Conservation (phyloP, 2,888 invertebrate species). For the Metallyticus violacea region DNA sequence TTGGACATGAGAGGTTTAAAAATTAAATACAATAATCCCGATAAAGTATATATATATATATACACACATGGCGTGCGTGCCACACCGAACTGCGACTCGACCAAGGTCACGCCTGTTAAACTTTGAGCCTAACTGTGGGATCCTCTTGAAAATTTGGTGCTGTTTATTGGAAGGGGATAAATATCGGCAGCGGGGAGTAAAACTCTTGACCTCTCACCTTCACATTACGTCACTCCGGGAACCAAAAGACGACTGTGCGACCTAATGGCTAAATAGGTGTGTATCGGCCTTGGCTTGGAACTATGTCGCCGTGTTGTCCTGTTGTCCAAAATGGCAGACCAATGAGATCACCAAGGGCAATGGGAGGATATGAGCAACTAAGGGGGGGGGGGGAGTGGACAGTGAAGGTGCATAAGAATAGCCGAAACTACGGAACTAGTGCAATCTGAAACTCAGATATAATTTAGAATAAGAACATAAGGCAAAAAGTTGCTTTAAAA, state of each 20-base stretch:
- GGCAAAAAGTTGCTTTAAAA: too few species aligned
- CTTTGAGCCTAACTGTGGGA: background rate
- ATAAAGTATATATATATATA: too few species aligned
- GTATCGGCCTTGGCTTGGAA: background rate
- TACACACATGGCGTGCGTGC: too few species aligned
- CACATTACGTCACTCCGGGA: background rate
- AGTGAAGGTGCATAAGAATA: too few species aligned
- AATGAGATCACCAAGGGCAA: too few species aligned
- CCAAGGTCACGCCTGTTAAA: background rate
- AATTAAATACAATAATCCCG: too few species aligned
- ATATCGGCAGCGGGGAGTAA: background rate
- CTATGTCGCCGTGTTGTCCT: background rate
- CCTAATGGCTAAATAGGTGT: background rate
- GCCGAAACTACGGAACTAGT: too few species aligned
- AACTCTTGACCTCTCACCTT: background rate
- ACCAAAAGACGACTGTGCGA: background rate
- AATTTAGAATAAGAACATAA: too few species aligned
- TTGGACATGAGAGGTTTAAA: too few species aligned
- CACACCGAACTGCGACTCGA: background rate
- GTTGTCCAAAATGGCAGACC: background rate
- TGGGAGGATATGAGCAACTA: too few species aligned
- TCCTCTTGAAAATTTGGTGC: background rate
- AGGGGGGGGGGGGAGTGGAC: too few species aligned
- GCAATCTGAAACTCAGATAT: too few species aligned
- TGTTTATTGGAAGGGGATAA: background rate